phyloP scores from a whole-genome alignment of 2,888 invertebrate genomes.

The Entomobrya multifasciata region DNA sequence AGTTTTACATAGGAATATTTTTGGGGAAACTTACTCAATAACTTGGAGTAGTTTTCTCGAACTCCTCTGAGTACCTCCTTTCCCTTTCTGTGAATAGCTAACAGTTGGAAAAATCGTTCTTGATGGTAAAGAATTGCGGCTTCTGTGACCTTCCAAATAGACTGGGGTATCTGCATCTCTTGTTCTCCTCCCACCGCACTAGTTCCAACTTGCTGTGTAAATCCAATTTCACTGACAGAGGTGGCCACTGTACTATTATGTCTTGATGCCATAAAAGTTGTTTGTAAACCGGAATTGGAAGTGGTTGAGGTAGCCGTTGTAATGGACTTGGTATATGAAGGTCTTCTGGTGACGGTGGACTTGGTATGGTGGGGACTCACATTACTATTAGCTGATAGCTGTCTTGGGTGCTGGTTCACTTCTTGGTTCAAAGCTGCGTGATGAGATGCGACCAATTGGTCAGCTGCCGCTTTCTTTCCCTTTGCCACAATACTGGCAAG shows the following conservation, averaged over 20 bases:
- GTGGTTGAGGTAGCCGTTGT: background rate
- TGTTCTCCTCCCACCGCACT: no score
- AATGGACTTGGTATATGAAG: background rate
- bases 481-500: slow-evolving; percentile 63
- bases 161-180: background rate
- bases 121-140: slow-evolving; percentile 58
- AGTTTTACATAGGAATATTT: background rate
- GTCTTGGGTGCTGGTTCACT: no score
- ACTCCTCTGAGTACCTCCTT: slow-evolving; percentile 72
- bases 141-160: slow-evolving; percentile 10
- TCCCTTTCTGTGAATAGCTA: slow-evolving; percentile 73
- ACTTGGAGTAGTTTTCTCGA: slow-evolving; percentile 77
- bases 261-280: no score
- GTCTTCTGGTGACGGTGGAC: background rate
- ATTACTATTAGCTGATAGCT: no score
- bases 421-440: no score
- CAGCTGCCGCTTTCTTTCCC: background rate
- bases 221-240: no score
- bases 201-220: no score
- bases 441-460: no score
- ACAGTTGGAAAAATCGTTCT: slow-evolving; percentile 76
- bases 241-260: no score
- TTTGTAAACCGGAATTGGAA: no score
- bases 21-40: slow-evolving; percentile 72
- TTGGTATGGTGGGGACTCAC: no score